phyloP scores from a whole-genome alignment of 2,113 vertebrate species.

The Polyodon spathula region DNA sequence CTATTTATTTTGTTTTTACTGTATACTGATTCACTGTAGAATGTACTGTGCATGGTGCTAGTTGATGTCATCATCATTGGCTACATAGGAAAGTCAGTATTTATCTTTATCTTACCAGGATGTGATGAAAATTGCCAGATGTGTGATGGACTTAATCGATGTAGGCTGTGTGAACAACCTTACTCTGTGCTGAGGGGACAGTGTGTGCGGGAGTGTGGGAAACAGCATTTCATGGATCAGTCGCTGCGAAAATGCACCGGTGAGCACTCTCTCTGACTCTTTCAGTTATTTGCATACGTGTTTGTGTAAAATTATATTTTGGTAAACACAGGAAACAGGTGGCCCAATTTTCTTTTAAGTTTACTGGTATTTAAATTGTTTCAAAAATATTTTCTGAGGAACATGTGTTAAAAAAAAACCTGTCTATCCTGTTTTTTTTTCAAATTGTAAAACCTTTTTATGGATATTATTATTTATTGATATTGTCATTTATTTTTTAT shows the following conservation, averaged over 20 bases:
- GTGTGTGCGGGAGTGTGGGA: conserved; percentile 66
- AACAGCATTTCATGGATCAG: conserved; percentile 46
- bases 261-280: conserved; percentile 42
- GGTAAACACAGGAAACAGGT: too few species aligned
- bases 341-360: too few species aligned
- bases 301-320: too few species aligned
- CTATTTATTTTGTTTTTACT: not conserved
- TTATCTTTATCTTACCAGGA: conserved; percentile 43
- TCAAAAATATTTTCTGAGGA: too few species aligned
- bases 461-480: too few species aligned
- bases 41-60: not conserved
- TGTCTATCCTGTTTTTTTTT: conserved; percentile 3
- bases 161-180: conserved; percentile 58
- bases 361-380: too few species aligned
- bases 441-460: too few species aligned
- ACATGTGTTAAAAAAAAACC: too few species aligned
- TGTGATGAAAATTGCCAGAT: conserved; percentile 68
- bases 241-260: conserved; percentile 51
- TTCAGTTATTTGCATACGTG: too few species aligned
- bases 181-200: conserved; percentile 51
- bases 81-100: too few species aligned
- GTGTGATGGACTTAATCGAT: conserved; percentile 56
- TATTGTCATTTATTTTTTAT: too few species aligned
- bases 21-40: not conserved
- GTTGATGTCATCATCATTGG: too few species aligned